A percentile compares a stretch with the other conserved stretches of the same genome.
Conservation (phyloP, 2,888 invertebrate genomes). For the Ophion ventricosus region DNA sequence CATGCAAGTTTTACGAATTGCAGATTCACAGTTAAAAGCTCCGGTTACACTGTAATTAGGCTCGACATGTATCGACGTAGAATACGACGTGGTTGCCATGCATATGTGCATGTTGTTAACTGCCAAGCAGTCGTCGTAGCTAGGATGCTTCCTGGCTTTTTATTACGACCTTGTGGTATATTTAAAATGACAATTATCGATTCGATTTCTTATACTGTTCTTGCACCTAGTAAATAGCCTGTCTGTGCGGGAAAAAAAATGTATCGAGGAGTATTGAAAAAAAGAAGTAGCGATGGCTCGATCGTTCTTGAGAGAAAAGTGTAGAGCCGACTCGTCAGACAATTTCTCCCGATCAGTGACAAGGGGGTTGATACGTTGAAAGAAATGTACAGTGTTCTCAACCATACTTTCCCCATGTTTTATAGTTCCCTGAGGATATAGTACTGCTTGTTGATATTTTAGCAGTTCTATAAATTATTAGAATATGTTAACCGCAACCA, state of each 20-base stretch:
- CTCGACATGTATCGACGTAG: conserved; percentile 27
- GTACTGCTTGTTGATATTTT: too few species aligned
- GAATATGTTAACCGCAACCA: too few species aligned
- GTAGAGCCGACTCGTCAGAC: neutral
- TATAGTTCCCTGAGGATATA: too few species aligned
- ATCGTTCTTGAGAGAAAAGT: neutral
- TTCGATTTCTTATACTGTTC: neutral
- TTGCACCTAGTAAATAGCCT: neutral
- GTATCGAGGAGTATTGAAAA: neutral
- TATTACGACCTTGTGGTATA: neutral
- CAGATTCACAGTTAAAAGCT: conserved; percentile 38
- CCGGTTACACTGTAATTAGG: conserved; percentile 29
- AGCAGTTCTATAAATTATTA: too few species aligned
- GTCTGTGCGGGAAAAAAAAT: neutral
- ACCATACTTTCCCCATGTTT: too few species aligned
- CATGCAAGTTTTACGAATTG: conserved; percentile 7
- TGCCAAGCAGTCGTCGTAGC: neutral
- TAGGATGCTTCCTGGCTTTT: conserved; percentile 13
- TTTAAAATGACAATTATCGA: neutral
- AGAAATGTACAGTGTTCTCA: too few species aligned
- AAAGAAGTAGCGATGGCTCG: neutral
- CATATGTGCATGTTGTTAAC: conserved; percentile 3
- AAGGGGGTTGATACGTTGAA: too few species aligned
- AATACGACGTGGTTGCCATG: neutral
- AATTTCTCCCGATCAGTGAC: too few species aligned